Conservation (phyloP, 2,888 invertebrate species). For the Hydropsyche betteni region DNA sequence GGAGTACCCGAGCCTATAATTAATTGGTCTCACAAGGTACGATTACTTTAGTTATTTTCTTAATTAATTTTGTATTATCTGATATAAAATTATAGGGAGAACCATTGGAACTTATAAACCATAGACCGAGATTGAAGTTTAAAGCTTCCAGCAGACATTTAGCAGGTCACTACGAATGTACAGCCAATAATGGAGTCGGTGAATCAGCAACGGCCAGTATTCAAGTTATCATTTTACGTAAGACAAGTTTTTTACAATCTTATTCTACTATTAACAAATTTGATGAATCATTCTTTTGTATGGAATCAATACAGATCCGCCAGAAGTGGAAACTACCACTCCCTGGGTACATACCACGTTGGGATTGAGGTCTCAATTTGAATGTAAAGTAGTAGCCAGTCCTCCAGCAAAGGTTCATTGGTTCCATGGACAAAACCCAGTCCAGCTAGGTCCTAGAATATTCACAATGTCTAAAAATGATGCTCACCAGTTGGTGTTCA, state of each 20-base stretch:
- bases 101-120: slow-evolving; percentile 69
- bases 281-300: background rate
- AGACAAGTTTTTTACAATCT: slow-evolving; percentile 55
- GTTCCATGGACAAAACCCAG: slow-evolving; percentile 71
- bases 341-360: slow-evolving; percentile 80
- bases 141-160: slow-evolving; percentile 72
- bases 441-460: slow-evolving; percentile 63
- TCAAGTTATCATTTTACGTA: slow-evolving; percentile 77
- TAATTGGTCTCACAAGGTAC: slow-evolving; percentile 72
- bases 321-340: slow-evolving; percentile 72
- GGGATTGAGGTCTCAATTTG: slow-evolving; percentile 74
- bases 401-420: slow-evolving; percentile 76
- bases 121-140: slow-evolving; percentile 70
- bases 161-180: slow-evolving; percentile 78
- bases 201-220: slow-evolving; percentile 74
- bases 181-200: slow-evolving; percentile 79
- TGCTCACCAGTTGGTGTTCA: slow-evolving; percentile 73
- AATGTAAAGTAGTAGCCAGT: slow-evolving; percentile 74
- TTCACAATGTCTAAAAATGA: slow-evolving; percentile 66
- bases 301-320: slow-evolving; percentile 69
- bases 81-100: slow-evolving; percentile 64
- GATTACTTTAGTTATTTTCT: background rate
- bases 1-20: slow-evolving; percentile 79
- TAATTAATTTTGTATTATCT: slow-evolving; percentile 10
- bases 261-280: no score